Base-by-base conservation (phyloP, 1,140 invertebrate genomes). In the Drosophila kikkawai region DNA sequence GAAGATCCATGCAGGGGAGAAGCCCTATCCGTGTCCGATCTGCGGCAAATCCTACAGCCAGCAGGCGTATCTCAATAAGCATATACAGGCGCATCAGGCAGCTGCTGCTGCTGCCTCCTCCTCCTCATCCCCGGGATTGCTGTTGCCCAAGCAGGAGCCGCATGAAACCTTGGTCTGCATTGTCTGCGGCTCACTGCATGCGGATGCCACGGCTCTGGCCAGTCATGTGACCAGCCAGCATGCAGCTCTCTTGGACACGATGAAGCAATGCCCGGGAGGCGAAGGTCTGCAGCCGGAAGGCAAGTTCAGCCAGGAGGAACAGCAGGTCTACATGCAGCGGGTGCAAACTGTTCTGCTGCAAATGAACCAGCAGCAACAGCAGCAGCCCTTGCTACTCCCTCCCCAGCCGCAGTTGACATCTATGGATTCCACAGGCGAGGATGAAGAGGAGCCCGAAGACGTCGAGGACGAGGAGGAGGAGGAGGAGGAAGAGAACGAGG, bases 1-100 rank as follows among this genome's bases (percentile, higher is more conserved):
- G 94, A 94, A 95, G 83, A 94, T 95, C 48, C 95, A 95, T 80
- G 91, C 93, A 0, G 92, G 92, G 4, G 91, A 93, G 76, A 93
- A 92, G 57, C 87, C 92, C 3, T 93, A 79, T 22, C 91, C 91
- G 7, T 93, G 92, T 19, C 87, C 80, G 29, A 91, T 91, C 26
- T 93, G 92, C 45, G 90, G 87, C 37, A 90, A 93, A 59, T 79
- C 91, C 0, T 94, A 94, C 75, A 93, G 91, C 70, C 93, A 93
- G 69, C 90, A 80, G 70, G 82, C 91, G 7, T 92, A 92, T 77
- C 79, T 93, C n/a, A 91, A 92, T 15, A 93, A 93, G 63, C 92
- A 93, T 53, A 83, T 93, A 0, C 91, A 92, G 58, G 78, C 78
- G 7, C 92, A 93, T 44, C 76, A 75, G 42, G 70, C 68, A n/a